Base-by-base conservation (phyloP, 2,113 vertebrate genomes). In the Ammodytes marinus region DNA sequence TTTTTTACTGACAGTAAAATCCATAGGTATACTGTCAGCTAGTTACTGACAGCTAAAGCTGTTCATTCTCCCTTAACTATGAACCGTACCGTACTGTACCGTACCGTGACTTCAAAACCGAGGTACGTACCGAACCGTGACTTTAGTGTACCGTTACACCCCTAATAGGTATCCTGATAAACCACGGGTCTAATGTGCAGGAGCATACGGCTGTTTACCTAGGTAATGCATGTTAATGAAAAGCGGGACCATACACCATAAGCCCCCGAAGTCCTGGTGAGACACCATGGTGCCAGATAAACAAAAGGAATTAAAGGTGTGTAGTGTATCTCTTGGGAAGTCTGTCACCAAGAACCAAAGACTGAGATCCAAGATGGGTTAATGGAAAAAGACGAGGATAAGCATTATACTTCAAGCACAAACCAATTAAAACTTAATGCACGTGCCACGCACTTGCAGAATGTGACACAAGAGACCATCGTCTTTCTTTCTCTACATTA, bases 231-330 rank as follows among this genome's bases (percentile, higher is more conserved):
- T 49, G 19, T 57, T 69, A 60, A 87, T 37, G 49, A 59, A 70
- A n/a, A 52, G 50, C 15, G 0, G 17, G 45, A 10, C 10, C 53
- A 37, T 10, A 35, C 50, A 47, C 42, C 37, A 45, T 59, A 85
- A 74, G 6, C 80, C n/a, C 46, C 7, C 3, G 55, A 27, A 40
- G 65, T 69, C 46, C 42, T 4, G 4, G 14, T 50, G 58, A 39
- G 66, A 64, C 13, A 5, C 55, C 45, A 74, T 27, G 74, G 68
- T 55, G 45, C 15, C 13, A n/a, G 60, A 47, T 37, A 77, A 71
- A 86, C 73, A 84, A 52, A 80, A 27, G 27, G 47, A n/a, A 63
- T 1, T 57, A 14, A 79, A 74, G 69, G 45, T 77, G 61, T 80
- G 74, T 74, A 19, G 3, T 7, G 40, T 42, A 45, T 55, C 71